Conservation (phyloP, 2,888 invertebrate species). For the Chrysolina americana region DNA sequence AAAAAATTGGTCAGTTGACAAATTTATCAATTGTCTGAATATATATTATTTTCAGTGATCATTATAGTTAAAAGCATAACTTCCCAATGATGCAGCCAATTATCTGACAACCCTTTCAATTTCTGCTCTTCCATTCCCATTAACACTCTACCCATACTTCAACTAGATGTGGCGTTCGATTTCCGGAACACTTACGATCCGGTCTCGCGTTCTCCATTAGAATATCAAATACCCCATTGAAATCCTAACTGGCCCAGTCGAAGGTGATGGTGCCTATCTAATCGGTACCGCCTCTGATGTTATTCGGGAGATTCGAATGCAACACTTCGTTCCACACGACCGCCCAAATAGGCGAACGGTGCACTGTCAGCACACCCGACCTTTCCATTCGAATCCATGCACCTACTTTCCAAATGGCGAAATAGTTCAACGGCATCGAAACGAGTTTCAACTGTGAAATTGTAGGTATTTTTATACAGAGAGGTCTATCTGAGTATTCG, state of each 20-base stretch:
- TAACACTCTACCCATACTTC: background rate
- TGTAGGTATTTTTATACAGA: constrained; percentile 8
- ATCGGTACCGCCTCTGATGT: constrained; percentile 32
- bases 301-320: constrained; percentile 36
- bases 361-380: constrained; percentile 28
- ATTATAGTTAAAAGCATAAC: no score
- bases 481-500: constrained; percentile 11
- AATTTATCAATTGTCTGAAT: no score
- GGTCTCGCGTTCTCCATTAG: background rate
- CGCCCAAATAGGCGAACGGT: constrained; percentile 41
- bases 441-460: constrained; percentile 23
- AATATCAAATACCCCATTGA: constrained; percentile 12
- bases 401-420: constrained; percentile 47
- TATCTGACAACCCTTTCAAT: no score
- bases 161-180: background rate
- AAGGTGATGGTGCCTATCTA: constrained; percentile 4
- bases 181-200: background rate
- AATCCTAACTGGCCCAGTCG: constrained; percentile 1
- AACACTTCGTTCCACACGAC: constrained; percentile 39
- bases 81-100: no score
- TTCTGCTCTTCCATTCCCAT: no score
- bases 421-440: constrained; percentile 33
- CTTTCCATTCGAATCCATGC: constrained; percentile 39
- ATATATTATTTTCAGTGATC: no score
- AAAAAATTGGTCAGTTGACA: no score